Evolutionary conservation across 1,140 invertebrate species (phyloP).

Genomic region (Penaeus chinensis): DNA sequence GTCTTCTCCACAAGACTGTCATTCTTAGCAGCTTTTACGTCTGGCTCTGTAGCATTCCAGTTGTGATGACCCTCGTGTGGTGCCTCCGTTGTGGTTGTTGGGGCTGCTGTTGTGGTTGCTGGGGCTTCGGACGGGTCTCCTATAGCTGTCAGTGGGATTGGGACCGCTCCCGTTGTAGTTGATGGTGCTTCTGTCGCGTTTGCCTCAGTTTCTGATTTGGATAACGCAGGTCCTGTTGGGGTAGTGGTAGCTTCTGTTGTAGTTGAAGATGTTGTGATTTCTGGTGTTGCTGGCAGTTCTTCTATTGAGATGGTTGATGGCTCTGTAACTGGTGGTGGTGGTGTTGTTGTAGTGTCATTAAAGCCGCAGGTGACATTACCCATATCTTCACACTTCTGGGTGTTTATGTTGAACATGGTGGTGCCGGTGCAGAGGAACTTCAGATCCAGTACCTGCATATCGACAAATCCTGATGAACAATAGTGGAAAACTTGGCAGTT

Average conservation of each 20-base stretch:
- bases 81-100: neutral
- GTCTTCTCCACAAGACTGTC: slow-evolving; percentile 23
- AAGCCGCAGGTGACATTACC: slow-evolving; percentile 48
- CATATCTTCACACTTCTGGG: slow-evolving; percentile 70
- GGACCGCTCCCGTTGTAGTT: neutral
- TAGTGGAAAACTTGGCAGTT: slow-evolving; percentile 75
- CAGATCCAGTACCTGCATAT: slow-evolving; percentile 73
- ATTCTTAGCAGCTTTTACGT: neutral
- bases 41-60: slow-evolving; percentile 17
- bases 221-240: no score
- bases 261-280: slow-evolving; percentile 21
- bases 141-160: neutral
- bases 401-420: slow-evolving; percentile 72
- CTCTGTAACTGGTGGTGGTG: neutral
- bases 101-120: neutral
- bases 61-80: neutral
- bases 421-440: slow-evolving; percentile 74
- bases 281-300: slow-evolving; percentile 11
- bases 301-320: slow-evolving; percentile 4
- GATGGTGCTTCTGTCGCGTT: slow-evolving; percentile 11
- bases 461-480: slow-evolving; percentile 73
- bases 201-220: no score
- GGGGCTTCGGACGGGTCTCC: neutral
- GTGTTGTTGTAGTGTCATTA: slow-evolving; percentile 15
- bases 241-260: slow-evolving; percentile 17